Conservation (phyloP, 2,113 vertebrate genomes). For the Gavia stellata region DNA sequence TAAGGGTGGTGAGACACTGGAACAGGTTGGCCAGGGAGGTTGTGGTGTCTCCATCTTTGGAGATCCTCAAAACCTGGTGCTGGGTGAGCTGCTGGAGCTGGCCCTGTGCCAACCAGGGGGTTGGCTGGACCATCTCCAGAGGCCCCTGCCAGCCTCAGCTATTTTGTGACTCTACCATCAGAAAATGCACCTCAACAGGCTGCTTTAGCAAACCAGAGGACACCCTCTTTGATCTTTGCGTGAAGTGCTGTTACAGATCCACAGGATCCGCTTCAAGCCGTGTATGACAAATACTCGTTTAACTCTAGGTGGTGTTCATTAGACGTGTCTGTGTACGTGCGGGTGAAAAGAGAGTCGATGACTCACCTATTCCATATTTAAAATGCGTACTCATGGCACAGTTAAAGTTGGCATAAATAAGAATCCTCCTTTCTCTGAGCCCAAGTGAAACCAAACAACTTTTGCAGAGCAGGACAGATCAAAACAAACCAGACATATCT, state of each 20-base stretch:
- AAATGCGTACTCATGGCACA: not conserved
- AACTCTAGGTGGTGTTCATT: not conserved
- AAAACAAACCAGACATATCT: not conserved
- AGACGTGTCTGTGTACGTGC: fast-evolving
- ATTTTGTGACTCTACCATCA: not conserved
- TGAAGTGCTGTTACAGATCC: not conserved
- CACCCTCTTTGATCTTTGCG: not conserved
- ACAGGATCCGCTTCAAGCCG: not conserved
- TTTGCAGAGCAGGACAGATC: not conserved
- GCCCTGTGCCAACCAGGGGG: fast-evolving
- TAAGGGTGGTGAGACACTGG: not conserved
- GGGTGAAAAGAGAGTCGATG: not conserved
- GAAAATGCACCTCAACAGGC: not conserved
- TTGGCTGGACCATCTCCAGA: not conserved
- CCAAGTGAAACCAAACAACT: not conserved
- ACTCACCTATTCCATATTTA: not conserved
- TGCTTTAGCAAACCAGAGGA: not conserved
- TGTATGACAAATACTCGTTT: not conserved
- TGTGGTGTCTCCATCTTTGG: not conserved
- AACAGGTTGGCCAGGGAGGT: not conserved
- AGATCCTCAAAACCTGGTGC: not conserved
- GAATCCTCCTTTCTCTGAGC: not conserved
- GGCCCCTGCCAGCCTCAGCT: not conserved
- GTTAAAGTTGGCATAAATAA: not conserved
- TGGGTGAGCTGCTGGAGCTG: not conserved